Base-by-base conservation (phyloP, 2,888 invertebrate species). In the Pocota personata region DNA sequence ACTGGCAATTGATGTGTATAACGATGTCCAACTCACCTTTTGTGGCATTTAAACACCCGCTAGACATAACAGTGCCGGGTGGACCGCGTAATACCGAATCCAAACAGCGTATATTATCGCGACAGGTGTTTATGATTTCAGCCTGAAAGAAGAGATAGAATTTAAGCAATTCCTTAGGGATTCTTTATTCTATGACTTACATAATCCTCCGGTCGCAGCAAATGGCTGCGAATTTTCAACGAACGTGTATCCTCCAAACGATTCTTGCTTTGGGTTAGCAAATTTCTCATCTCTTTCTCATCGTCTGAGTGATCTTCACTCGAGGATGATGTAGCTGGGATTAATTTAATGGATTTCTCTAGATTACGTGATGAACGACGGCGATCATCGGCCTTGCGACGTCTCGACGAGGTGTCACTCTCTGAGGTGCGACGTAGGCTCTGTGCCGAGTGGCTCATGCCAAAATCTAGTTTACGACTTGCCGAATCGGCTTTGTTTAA, bases 91-190 rank as follows among this genome's bases (percentile, higher is more conserved):
- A 91, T 71, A 96, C 94, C 67, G 95, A 94, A 90, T 95, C 95
- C 93, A 98, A 94, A 90, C 97, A 95, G 90, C 95, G 95, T 90
- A 97, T 95, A 93, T 98, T 97, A 90, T 97, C 97, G 89, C 96
- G 95, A 93, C 98, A 97, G 80, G 96, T 96, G 84, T 95, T 95
- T 91, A 96, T 94, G 90, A 98, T 94, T 93, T 97, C 97, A 92
- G 95, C 95, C 98, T 98, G 92, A 88, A 93, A 80, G 32, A 40
- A 14, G 6, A 60, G 66, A 55, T 4, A 37, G 35, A 14, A 30
- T 8, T 19, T 30, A 10, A 24, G 35, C 5, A 52, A 10, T 19
- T 35, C 10, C 24, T 4, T 50, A 12, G 5, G 12, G 57, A 27
- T 1, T 1, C 35, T 8, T 8, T 19, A 2, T 10, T 1, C 35